Conservation (phyloP, 2,888 invertebrate genomes). For the Ochropleura plecta region DNA sequence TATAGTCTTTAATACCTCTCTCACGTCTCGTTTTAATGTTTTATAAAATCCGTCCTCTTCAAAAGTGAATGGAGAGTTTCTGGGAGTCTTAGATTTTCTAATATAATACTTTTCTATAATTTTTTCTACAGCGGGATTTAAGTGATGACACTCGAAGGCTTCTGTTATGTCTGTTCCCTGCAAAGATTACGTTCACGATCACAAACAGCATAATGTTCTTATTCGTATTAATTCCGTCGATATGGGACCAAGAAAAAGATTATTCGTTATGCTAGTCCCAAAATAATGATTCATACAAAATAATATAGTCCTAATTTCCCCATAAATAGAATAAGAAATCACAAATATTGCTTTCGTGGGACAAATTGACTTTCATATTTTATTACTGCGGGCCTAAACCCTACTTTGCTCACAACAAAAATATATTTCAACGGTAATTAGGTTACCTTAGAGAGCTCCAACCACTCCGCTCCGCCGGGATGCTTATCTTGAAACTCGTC, state of each 20-base stretch:
- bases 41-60: slow-evolving; percentile 93
- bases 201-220: not conserved
- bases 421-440: slow-evolving; percentile 42
- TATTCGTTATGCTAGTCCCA: not conserved
- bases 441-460: slow-evolving; percentile 92
- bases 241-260: not conserved
- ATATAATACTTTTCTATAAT: slow-evolving; percentile 92
- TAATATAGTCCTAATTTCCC: not conserved
- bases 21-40: slow-evolving; percentile 91
- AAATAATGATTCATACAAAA: slow-evolving; percentile 8
- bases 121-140: slow-evolving; percentile 88
- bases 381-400: slow-evolving; percentile 21
- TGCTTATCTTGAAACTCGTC: slow-evolving; percentile 94
- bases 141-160: slow-evolving; percentile 90
- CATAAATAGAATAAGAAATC: slow-evolving; percentile 31
- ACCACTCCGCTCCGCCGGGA: slow-evolving; percentile 96
- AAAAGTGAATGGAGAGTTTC: slow-evolving; percentile 94
- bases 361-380: slow-evolving; percentile 42
- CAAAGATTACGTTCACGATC: not conserved
- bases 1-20: slow-evolving; percentile 89
- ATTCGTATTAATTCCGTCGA: not conserved
- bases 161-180: slow-evolving; percentile 91
- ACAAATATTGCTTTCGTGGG: slow-evolving; percentile 32
- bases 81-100: slow-evolving; percentile 90
- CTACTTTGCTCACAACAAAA: slow-evolving; percentile 46